Evolutionary conservation across 1,140 invertebrate genomes (phyloP), one percentile per base, ranked within the genome.

Genomic region (Temnothorax nylanderi): DNA sequence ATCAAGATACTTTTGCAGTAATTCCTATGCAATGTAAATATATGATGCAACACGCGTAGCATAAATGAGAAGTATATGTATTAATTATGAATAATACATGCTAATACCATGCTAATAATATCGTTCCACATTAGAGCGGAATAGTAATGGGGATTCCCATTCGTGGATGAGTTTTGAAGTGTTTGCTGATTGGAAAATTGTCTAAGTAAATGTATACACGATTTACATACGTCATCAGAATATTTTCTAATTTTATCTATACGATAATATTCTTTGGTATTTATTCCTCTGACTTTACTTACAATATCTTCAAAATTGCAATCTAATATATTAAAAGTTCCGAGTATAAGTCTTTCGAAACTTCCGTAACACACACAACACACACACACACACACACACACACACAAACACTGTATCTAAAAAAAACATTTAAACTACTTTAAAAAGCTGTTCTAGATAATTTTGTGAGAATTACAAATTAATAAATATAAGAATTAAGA

Each of bases 241-340:
- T 49, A 16, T 69, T 49, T 75, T 58, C n/a, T 75, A 41, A 75
- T 75, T 75, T 75, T 41, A 18, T 5, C 7, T 58, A 58, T 56
- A 41, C 3, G 37, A 3, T 44, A 44, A 44, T 44, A 37, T 74
- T 21, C 5, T 0, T 4, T 51, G 3, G 26, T 51, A 72, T 67
- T 71, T 34, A 32, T 34, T 18, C 1, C 0, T 21, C 5, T 56
- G 8, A 74, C 11, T 34, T 26, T 34, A 54, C 0, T 49, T 21
- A 13, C 26, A 56, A 74, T 54, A 56, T 37, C n/a, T 74, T 74
- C 2, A 34, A 74, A 34, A 0, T 56, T 51, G 32, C 13, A 18
- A 6, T n/a, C 18, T 21, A 11, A 51, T 1, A 10, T 51, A 21
- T 56, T 37, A 56, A 74, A 54, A 74, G 21, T 74, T 56, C n/a